Base-by-base conservation (phyloP, 2,888 invertebrate genomes). In the Hydroisotoma schaefferi region DNA sequence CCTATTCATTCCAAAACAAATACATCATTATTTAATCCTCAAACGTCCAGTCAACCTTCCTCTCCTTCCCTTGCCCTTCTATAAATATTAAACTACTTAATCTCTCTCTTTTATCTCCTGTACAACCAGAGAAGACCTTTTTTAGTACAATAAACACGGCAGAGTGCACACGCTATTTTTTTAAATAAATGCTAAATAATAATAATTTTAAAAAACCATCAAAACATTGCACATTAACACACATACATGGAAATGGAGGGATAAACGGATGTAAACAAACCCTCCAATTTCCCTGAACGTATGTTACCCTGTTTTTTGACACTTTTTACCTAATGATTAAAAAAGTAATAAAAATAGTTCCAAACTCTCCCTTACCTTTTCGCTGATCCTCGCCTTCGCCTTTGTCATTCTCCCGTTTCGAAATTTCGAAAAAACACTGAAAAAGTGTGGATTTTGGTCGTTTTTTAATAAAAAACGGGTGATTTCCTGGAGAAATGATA, bases 401-500 rank as follows among this genome's bases (percentile, higher is more conserved):
- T 59, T 65, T 8, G 54, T 67, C 68, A 70, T 68, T 59, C 49
- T 67, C n/a, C n/a, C n/a, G n/a, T n/a, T n/a, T n/a, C n/a, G n/a
- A n/a, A n/a, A n/a, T n/a, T n/a, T n/a, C n/a, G n/a, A n/a, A n/a
- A n/a, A n/a, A n/a, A n/a, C n/a, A n/a, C n/a, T 8, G 43, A 43
- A 8, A 43, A n/a, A 43, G 18, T 43, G 43, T 43, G 8, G 8
- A 43, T 43, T 6, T 8, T 47, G 5, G 47, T 8, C 6, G 47
- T 12, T 8, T 22, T 47, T 47, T 10, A 20, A 18, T n/a, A 20
- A 43, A 8, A 18, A 49, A n/a, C 10, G 18, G 15, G 27, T 20
- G 28, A 27, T 8, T 25, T 8, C 8, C 33, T 33, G 33, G 33
- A 33, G 33, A 15, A 10, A 15, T 10, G 33, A 33, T 33, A 15